These are phyloP conservation scores for Pheucticus melanocephalus DNA, from an alignment of 2,113 vertebrate species.

Conservation along the genomic window DNA sequence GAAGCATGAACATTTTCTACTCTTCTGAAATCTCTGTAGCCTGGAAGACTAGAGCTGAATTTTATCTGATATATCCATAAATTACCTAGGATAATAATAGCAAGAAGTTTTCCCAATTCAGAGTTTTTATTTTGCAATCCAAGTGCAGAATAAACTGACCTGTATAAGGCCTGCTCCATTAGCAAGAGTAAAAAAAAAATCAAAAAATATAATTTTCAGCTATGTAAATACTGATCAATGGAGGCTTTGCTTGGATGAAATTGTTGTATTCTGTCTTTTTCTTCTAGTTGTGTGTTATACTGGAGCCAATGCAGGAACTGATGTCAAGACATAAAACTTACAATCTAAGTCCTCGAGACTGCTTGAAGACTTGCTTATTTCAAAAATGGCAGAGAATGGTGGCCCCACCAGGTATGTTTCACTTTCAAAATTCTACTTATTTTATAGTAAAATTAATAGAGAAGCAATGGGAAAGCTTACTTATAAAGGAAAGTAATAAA, in stretches of 20 bases:
- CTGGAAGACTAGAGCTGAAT: neutral
- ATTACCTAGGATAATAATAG: neutral
- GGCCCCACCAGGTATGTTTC: slow-evolving; percentile 91
- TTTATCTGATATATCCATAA: neutral
- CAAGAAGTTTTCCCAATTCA: neutral
- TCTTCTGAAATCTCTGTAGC: neutral
- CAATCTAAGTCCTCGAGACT: slow-evolving; percentile 98
- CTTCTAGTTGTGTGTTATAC: slow-evolving; percentile 97
- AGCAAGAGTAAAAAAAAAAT: neutral
- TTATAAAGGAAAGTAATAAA: neutral
- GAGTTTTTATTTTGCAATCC: neutral
- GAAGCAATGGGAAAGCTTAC: neutral
- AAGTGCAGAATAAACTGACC: neutral
- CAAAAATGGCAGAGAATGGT: slow-evolving; percentile 99
- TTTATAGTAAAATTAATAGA: neutral
- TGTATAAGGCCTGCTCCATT: neutral
- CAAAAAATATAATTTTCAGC: neutral
- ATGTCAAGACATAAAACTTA: slow-evolving; percentile 99
- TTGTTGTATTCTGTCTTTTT: slow-evolving; percentile 26
- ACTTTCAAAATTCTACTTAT: neutral
- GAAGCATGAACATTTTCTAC: neutral
- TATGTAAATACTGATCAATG: neutral
- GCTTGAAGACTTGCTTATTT: slow-evolving; percentile 98
- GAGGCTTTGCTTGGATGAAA: neutral
- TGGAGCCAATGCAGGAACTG: slow-evolving; percentile 99